A percentile compares a stretch with the other conserved stretches of the same genome.
These are phyloP conservation scores for Corbicula japonica DNA, from an alignment of 2,888 invertebrate species.

Conservation along the genomic window DNA sequence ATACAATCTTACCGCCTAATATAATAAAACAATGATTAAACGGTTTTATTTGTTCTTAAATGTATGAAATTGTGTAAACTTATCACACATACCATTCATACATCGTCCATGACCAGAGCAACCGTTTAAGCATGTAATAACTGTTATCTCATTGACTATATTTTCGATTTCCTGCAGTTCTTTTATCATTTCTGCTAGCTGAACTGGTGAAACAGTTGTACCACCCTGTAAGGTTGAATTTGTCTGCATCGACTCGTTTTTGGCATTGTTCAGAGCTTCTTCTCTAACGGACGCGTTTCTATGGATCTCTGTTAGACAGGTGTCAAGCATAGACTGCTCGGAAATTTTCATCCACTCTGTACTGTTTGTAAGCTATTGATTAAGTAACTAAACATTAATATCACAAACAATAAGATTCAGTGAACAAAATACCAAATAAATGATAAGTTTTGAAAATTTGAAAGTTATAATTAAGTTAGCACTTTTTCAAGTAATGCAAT, in stretches of 20 bases:
- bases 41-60: neutral
- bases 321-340: slow-evolving; percentile 38
- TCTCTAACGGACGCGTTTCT: slow-evolving; percentile 34
- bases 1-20: too few species aligned
- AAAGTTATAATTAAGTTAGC: too few species aligned
- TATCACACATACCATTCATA: neutral
- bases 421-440: too few species aligned
- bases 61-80: too few species aligned
- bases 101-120: slow-evolving; percentile 6
- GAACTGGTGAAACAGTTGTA: neutral
- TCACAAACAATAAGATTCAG: too few species aligned
- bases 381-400: too few species aligned
- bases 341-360: slow-evolving; percentile 24
- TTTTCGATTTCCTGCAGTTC: too few species aligned
- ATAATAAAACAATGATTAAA: too few species aligned
- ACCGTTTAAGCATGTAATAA: neutral
- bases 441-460: too few species aligned
- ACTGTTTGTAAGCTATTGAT: slow-evolving; percentile 19
- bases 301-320: slow-evolving; percentile 34
- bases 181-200: too few species aligned
- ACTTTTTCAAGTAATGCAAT: too few species aligned
- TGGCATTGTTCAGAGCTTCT: slow-evolving; percentile 15
- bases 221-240: neutral
- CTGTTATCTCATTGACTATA: too few species aligned
- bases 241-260: neutral